Conservation (phyloP, 2,113 vertebrate species). For the Salvelinus namaycush region DNA sequence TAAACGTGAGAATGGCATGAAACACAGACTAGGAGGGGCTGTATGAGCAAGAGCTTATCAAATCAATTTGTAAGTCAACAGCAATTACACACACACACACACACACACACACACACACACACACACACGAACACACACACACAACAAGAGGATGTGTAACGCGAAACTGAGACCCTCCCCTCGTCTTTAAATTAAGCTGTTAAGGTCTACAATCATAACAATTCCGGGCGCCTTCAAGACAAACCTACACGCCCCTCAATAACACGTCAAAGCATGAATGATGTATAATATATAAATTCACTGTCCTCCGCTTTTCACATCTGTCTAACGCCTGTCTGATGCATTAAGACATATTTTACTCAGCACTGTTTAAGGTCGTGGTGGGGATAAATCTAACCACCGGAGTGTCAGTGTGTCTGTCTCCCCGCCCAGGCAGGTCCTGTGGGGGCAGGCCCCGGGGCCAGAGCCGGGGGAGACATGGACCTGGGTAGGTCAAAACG, state of each 20-base stretch:
- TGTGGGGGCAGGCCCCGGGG: slow-evolving; percentile 1
- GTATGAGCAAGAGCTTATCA: slow-evolving; percentile 1
- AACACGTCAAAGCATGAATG: too few relatives aligned
- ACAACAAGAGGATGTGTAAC: background rate
- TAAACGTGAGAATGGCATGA: too few relatives aligned
- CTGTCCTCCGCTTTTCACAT: background rate
- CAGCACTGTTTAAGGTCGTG: background rate
- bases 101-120: background rate
- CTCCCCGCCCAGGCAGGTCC: slow-evolving; percentile 2
- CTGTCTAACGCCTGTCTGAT: background rate
- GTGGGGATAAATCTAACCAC: too few relatives aligned
- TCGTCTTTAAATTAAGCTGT: too few relatives aligned
- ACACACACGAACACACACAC: too few relatives aligned
- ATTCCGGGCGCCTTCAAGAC: too few relatives aligned
- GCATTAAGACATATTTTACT: background rate
- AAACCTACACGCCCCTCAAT: too few relatives aligned
- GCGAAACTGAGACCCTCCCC: too few relatives aligned
- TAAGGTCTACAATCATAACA: too few relatives aligned
- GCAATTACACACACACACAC: background rate
- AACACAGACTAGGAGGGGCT: background rate
- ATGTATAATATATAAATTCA: too few relatives aligned
- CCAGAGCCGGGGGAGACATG: background rate
- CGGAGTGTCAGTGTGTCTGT: background rate
- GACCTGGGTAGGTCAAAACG: background rate
- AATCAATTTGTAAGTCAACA: slow-evolving; percentile 10